Evolutionary conservation across 2,113 vertebrate genomes (phyloP), one percentile per base, ranked within the genome.

Genomic region (Halcyon malimbica): DNA sequence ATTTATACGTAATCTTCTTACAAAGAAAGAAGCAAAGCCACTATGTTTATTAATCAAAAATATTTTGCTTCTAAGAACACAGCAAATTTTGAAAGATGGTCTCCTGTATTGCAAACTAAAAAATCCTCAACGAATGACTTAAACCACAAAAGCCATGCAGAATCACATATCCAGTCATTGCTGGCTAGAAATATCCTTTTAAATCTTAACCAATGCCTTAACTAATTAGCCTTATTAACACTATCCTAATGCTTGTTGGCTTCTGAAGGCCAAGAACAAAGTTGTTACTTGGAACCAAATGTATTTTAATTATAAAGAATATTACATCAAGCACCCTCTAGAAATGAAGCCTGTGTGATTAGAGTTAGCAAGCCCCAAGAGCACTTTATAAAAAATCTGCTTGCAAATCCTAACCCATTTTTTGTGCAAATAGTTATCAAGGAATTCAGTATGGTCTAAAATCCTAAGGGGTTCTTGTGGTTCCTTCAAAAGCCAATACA

Each of bases 221-320:
- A 74, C 24, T 89, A 83, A 92, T 91, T 91, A 94, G 10, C 16
- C 46, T 75, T 21, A 37, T 82, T 89, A 86, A 88, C 17, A 67
- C 11, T 42, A 60, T 59, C 5, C 3, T 83, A 83, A 70, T 71
- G 57, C 17, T 18, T 92, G 73, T 91, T 78, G 71, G 37, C 17
- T 95, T 89, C 78, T 82, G 71, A 95, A 94, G 46, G 14, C 46
- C 70, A 85, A 85, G 64, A 90, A 78, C 23, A 79, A 90, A 89
- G 41, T 88, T 96, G 73, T 18, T 69, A 83, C 13, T 78, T 81
- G 35, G 44, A 95, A 89, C 16, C 6, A 92, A 94, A 91, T 50
- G 3, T 37, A 56, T 67, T 85, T 95, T 83, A 89, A 87, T 96
- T 88, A 92, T n/a, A 69, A 87, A 75, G 48, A 79, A 65, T 54